A percentile compares a stretch with the other conserved stretches of the same genome.
phyloP scores from a whole-genome alignment of 2,113 vertebrate species.

The Myocastor coypus region DNA sequence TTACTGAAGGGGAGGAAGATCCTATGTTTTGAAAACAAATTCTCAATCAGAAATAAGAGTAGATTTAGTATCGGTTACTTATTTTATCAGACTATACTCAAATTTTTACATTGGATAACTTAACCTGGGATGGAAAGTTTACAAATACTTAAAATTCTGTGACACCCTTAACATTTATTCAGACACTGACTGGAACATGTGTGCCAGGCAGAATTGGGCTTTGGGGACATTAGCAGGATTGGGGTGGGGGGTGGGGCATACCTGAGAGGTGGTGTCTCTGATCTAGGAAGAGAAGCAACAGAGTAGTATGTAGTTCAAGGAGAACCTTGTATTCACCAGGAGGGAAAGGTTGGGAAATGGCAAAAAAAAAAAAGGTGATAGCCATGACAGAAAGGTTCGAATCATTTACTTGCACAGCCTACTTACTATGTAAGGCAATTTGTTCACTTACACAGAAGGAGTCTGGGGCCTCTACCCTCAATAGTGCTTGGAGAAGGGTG shows the following conservation, averaged over 20 bases:
- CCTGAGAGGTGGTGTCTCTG: background rate
- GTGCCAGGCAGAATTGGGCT: background rate
- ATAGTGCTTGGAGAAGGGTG: background rate
- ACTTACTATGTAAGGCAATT: background rate
- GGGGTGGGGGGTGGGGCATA: background rate
- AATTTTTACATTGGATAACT: background rate
- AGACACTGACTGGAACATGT: background rate
- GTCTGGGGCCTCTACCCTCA: background rate
- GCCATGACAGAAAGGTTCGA: background rate
- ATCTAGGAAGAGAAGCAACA: background rate
- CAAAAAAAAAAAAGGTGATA: background rate
- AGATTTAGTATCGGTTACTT: background rate
- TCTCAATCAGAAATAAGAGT: background rate
- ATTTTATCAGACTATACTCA: background rate
- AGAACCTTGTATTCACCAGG: background rate
- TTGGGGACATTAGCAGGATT: background rate
- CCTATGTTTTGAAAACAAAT: background rate
- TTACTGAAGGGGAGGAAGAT: background rate
- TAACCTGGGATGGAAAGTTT: background rate
- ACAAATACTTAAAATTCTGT: background rate
- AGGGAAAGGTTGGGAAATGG: background rate
- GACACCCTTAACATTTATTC: background rate
- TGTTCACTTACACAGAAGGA: background rate
- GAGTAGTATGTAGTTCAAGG: background rate
- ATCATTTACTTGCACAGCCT: background rate